phyloP scores from a whole-genome alignment of 2,113 vertebrate species.

The Aegotheles bennettii region DNA sequence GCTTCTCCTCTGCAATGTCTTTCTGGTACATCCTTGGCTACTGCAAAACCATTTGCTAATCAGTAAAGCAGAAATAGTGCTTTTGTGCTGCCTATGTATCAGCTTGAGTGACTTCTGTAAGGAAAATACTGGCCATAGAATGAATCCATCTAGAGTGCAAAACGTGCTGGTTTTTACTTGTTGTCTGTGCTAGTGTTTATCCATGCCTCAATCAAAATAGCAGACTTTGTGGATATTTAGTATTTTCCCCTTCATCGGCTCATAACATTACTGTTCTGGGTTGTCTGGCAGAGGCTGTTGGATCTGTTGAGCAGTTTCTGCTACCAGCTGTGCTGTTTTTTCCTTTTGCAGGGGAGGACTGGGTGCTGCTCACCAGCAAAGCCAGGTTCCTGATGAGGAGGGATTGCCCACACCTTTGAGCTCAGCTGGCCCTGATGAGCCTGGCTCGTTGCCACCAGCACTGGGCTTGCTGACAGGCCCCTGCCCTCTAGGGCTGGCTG shows the following conservation, averaged over 20 bases:
- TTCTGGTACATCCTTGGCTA: not conserved
- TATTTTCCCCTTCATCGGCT: not conserved
- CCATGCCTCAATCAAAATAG: not conserved
- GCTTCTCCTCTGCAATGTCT: not conserved
- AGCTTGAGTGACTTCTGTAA: not conserved
- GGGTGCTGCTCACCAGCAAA: rapidly evolving
- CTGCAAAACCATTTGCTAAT: not conserved
- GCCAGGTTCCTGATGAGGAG: not conserved
- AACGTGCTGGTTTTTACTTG: not conserved
- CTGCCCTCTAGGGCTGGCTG: no score
- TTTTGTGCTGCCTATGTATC: not conserved
- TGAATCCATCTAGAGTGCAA: not conserved
- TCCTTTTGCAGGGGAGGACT: not conserved
- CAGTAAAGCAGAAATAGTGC: not conserved
- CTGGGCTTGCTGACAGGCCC: not conserved
- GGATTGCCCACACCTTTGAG: not conserved
- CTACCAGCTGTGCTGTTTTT: not conserved
- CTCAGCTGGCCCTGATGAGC: not conserved
- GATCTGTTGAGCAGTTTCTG: not conserved
- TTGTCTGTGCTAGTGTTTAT: not conserved
- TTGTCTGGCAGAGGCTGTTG: not conserved
- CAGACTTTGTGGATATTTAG: not conserved
- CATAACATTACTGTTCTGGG: rapidly evolving
- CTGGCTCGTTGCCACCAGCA: rapidly evolving
- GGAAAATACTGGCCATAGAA: not conserved